A percentile compares a stretch with the other conserved stretches of the same genome.
These are phyloP conservation scores for Protonemura montana DNA, from an alignment of 2,888 invertebrate genomes.

Conservation along the genomic window DNA sequence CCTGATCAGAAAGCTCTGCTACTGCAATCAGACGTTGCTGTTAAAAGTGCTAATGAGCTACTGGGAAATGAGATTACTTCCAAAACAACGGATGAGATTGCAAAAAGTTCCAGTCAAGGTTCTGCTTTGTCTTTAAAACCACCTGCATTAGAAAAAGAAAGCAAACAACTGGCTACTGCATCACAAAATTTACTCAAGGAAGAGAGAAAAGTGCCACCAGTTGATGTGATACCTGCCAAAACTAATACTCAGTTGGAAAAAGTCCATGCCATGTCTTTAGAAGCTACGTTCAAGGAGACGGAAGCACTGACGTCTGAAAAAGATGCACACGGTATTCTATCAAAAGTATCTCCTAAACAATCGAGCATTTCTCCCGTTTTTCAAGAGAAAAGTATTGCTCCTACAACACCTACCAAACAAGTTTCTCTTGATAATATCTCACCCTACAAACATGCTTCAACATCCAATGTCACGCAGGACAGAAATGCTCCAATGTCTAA, in stretches of 20 bases:
- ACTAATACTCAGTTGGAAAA: neutral
- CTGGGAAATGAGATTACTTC: neutral
- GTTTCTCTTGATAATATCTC: neutral
- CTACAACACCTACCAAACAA: neutral
- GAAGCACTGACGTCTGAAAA: neutral
- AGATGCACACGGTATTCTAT: neutral
- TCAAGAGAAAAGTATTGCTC: neutral
- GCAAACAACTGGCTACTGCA: neutral
- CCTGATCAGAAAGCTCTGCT: neutral
- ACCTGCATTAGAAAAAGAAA: neutral
- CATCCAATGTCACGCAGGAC: neutral
- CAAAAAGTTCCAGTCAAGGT: neutral
- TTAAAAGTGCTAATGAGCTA: neutral
- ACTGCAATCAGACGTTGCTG: neutral
- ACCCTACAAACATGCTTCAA: neutral
- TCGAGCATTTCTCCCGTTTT: neutral
- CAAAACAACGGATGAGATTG: neutral
- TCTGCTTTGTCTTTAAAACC: neutral
- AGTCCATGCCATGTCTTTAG: neutral
- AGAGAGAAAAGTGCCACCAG: neutral
- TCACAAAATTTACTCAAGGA: neutral
- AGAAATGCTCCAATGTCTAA: neutral
- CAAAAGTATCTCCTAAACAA: neutral
- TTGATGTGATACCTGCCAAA: neutral
- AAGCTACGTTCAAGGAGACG: neutral